Percentiles rank a stretch among this genome's conserved stretches.
phyloP scores from a whole-genome alignment of 2,888 invertebrate species.

The Miltochrista miniata region DNA sequence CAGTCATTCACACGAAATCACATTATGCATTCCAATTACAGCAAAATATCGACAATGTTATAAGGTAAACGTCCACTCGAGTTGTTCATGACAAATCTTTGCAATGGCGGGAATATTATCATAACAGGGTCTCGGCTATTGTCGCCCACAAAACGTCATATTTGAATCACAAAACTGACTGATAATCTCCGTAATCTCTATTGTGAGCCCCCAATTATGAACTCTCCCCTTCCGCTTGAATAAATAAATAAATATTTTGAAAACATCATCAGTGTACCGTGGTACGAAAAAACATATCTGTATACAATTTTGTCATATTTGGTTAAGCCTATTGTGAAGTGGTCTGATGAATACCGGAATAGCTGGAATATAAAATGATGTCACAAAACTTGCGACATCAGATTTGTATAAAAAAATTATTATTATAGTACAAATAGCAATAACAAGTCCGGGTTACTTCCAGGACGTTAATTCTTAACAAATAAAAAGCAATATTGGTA shows the following conservation, averaged over 20 bases:
- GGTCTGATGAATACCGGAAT: conserved; percentile 2
- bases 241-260: conserved; percentile 76
- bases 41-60: conserved; percentile 33
- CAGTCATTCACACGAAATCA: conserved; percentile 26
- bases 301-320: conserved; percentile 41
- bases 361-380: background rate
- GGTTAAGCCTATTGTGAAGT: conserved; percentile 22
- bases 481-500: too few relatives aligned
- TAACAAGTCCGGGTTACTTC: too few relatives aligned
- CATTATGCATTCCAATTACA: conserved; percentile 39
- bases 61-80: conserved; percentile 47
- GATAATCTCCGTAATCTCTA: conserved; percentile 78
- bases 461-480: too few relatives aligned
- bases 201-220: conserved; percentile 79
- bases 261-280: conserved; percentile 48
- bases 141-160: conserved; percentile 72
- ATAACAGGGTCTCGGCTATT: conserved; percentile 67
- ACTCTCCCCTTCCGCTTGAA: conserved; percentile 80
- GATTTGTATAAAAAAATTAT: too few relatives aligned
- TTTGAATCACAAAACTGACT: conserved; percentile 79
- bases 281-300: conserved; percentile 28
- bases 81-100: conserved; percentile 58
- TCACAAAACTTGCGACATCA: too few relatives aligned
- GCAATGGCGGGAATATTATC: conserved; percentile 73
- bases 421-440: too few relatives aligned